Evolutionary conservation across 2,888 invertebrate genomes (phyloP).

Genomic region (Tetramorium bicarinatum): DNA sequence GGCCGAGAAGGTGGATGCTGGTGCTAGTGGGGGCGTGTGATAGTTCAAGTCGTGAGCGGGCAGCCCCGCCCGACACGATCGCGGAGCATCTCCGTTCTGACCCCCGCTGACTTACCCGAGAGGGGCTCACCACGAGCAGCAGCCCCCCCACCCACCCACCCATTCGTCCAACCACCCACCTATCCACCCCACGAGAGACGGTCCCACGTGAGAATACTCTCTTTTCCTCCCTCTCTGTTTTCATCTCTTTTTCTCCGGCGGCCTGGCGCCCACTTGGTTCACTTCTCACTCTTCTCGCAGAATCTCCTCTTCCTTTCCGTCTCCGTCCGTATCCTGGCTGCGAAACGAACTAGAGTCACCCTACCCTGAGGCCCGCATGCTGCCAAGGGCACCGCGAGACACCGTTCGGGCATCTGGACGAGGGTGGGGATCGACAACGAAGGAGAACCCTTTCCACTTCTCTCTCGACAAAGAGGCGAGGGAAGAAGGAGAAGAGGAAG

Average conservation of each 20-base stretch:
- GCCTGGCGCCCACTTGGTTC: constrained; percentile 24
- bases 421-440: constrained; percentile 66
- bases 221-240: constrained; percentile 59
- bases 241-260: background rate
- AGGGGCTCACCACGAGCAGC: constrained; percentile 73
- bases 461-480: constrained; percentile 35
- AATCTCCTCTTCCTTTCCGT: constrained; percentile 61
- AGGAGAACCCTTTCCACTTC: constrained; percentile 65
- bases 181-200: constrained; percentile 48
- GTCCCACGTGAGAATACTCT: constrained; percentile 75
- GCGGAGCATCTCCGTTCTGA: constrained; percentile 86
- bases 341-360: constrained; percentile 67
- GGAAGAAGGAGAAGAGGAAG: constrained; percentile 36
- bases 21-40: constrained; percentile 88
- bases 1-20: constrained; percentile 81
- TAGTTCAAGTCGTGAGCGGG: constrained; percentile 89
- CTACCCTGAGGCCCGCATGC: constrained; percentile 77
- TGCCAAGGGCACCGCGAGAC: constrained; percentile 78
- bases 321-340: constrained; percentile 20
- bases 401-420: constrained; percentile 68
- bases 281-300: constrained; percentile 42
- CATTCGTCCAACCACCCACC: constrained; percentile 35
- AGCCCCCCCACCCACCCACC: constrained; percentile 67
- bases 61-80: constrained; percentile 86
- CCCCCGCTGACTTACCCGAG: constrained; percentile 85